Percentiles rank a stretch among this genome's conserved stretches.
These are phyloP conservation scores for Agrotis exclamationis DNA, from an alignment of 2,888 invertebrate species.

Conservation along the genomic window DNA sequence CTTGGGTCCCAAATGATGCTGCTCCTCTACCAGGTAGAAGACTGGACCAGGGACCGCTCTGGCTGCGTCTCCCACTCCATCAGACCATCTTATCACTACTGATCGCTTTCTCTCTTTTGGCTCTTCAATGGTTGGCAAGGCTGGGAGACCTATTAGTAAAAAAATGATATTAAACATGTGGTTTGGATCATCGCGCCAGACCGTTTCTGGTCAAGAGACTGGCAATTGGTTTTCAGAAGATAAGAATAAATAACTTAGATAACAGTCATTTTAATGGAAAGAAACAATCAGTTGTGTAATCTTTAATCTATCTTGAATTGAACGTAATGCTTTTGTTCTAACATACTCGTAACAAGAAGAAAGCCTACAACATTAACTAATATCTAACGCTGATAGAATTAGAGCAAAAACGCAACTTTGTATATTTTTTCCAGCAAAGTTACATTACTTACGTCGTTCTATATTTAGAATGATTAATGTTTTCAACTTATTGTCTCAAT, in stretches of 20 bases:
- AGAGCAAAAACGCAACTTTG: no score
- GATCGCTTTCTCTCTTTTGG: slow-evolving; percentile 90
- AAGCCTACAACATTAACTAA: no score
- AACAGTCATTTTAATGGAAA: background rate
- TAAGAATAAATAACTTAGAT: no score
- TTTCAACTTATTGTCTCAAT: slow-evolving; percentile 13
- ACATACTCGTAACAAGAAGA: background rate
- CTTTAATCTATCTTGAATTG: background rate
- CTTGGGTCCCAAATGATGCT: slow-evolving; percentile 93
- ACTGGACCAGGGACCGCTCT: slow-evolving; percentile 85
- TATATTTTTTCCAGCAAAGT: no score
- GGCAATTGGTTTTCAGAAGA: no score
- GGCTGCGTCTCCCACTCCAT: slow-evolving; percentile 85
- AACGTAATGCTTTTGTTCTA: no score
- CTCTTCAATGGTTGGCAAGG: slow-evolving; percentile 91
- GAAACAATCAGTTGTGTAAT: background rate
- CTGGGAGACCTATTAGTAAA: slow-evolving; percentile 89
- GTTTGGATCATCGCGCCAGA: no score
- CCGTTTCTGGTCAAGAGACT: no score
- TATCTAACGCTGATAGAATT: no score
- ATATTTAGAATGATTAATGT: slow-evolving; percentile 29
- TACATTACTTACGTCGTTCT: background rate
- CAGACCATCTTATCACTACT: slow-evolving; percentile 86
- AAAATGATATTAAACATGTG: background rate
- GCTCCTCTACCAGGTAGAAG: slow-evolving; percentile 93